phyloP scores from a whole-genome alignment of 2,113 vertebrate species.

The Caranx melampygus region DNA sequence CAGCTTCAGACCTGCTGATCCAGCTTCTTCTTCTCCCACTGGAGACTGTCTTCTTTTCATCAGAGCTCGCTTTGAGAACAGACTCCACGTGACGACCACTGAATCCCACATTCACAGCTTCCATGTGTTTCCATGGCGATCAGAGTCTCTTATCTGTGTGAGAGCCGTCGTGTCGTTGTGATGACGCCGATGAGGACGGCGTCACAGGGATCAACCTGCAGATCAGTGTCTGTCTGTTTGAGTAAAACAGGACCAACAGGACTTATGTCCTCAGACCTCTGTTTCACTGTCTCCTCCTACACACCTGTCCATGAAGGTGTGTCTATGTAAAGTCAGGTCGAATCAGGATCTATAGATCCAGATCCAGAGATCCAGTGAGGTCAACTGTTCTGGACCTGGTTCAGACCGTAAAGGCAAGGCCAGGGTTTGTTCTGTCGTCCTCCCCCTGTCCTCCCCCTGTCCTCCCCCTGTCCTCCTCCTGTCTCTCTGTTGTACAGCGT shows the following conservation, averaged over 20 bases:
- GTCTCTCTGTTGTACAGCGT: constrained; percentile 31
- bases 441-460: constrained; percentile 6
- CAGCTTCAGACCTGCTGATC: too few relatives aligned
- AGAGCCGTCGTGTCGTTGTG: constrained; percentile 37
- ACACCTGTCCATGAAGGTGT: too few relatives aligned
- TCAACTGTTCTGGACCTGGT: neutral
- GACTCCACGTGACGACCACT: constrained; percentile 9
- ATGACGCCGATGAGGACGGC: too few relatives aligned
- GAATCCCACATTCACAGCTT: constrained; percentile 29
- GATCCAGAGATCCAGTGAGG: neutral
- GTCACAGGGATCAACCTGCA: too few relatives aligned
- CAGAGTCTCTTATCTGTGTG: constrained; percentile 48
- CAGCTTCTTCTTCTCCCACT: too few relatives aligned
- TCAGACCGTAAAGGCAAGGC: constrained; percentile 16
- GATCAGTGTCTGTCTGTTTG: too few relatives aligned
- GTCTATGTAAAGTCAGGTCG: too few relatives aligned
- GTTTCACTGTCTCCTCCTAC: too few relatives aligned
- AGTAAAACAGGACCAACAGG: too few relatives aligned
- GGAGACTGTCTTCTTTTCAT: too few relatives aligned
- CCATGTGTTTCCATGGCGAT: constrained; percentile 81
- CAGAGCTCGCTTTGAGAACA: neutral
- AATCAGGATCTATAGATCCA: too few relatives aligned
- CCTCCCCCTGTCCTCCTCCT: constrained; percentile 22
- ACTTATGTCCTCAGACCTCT: too few relatives aligned
- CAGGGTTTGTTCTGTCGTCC: constrained; percentile 24